Evolutionary conservation across 2,888 invertebrate species (phyloP), one percentile per base, ranked within the genome.

Genomic region (Polydesmus complanatus): DNA sequence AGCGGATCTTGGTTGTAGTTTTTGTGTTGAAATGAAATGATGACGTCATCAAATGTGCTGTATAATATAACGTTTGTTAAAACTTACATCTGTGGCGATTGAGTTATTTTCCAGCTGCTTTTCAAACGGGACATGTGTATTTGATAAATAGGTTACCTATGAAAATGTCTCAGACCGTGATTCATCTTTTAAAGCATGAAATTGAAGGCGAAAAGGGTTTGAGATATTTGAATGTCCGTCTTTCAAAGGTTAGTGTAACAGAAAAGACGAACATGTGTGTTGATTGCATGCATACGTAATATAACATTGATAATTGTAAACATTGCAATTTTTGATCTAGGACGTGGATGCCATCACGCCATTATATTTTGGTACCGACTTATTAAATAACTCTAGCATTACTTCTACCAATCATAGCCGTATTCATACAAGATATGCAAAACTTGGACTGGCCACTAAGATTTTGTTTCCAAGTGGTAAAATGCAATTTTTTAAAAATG

Each of bases 391-490:
- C 5, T 56, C 56, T 8, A 14, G n/a, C 22, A 56, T 51, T 22
- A 57, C 50, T 19, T 26, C 53, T 11, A 27, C 26, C 25, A 61
- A 63, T 54, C 58, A 63, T 37, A 58, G 63, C 49, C 37, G 63
- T 48, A 61, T 61, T 3, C 63, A 63, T 23, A 54, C 58, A n/a
- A 49, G 58, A 53, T 63, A 63, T 49, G 61, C 63, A 1, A 54
- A 52, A 37, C 56, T 50, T 37, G 61, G 63, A 27, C 27, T 63
- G 22, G 63, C 63, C 23, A 58, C 61, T n/a, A 63, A 63, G 58
- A n/a, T 63, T 5, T 26, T 54, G 2, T 61, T 63, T 52, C 62
- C 62, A 8, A 5, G 25, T n/a, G 59, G 59, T 59, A 54, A 51
- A 53, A 19, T 18, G 53, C 8, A 52, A 21, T 52, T 19, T 21